Percentiles rank a stretch among this genome's conserved stretches.
Evolutionary conservation across 2,113 vertebrate species (phyloP).

Genomic region (Narcine bancroftii): DNA sequence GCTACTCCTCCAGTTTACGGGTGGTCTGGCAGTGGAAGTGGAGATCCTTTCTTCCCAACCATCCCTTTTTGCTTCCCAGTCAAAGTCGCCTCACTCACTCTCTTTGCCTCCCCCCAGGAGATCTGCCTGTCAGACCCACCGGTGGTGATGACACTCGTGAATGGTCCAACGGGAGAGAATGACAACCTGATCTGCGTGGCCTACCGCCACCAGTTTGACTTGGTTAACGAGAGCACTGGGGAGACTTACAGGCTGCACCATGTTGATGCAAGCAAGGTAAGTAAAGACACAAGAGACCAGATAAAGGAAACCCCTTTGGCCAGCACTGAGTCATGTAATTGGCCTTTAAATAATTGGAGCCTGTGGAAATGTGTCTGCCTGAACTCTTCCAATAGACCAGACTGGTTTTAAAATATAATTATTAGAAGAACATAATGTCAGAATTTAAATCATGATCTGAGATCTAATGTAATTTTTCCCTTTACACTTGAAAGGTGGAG

Average conservation of each 20-base stretch:
- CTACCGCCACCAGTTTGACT: conserved; percentile 91
- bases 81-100: neutral
- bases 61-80: neutral
- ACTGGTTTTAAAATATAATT: neutral
- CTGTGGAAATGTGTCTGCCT: neutral
- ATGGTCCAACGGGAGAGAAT: conserved; percentile 84
- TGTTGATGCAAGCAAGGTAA: conserved; percentile 82
- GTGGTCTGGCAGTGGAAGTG: too few species aligned
- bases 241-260: conserved; percentile 85
- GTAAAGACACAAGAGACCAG: conserved; percentile 21
- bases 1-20: too few species aligned
- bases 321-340: neutral
- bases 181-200: conserved; percentile 98
- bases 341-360: neutral
- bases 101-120: conserved; percentile 59
- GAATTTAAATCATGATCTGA: too few species aligned
- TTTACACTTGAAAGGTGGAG: too few species aligned
- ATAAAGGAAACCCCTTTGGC: neutral
- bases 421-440: too few species aligned
- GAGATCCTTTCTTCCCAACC: neutral
- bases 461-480: too few species aligned
- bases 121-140: conserved; percentile 92
- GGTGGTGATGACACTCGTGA: conserved; percentile 82
- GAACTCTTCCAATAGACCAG: neutral
- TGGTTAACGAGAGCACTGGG: conserved; percentile 93